Conservation (phyloP, 2,113 vertebrate genomes). For the Burhinus bistriatus region DNA sequence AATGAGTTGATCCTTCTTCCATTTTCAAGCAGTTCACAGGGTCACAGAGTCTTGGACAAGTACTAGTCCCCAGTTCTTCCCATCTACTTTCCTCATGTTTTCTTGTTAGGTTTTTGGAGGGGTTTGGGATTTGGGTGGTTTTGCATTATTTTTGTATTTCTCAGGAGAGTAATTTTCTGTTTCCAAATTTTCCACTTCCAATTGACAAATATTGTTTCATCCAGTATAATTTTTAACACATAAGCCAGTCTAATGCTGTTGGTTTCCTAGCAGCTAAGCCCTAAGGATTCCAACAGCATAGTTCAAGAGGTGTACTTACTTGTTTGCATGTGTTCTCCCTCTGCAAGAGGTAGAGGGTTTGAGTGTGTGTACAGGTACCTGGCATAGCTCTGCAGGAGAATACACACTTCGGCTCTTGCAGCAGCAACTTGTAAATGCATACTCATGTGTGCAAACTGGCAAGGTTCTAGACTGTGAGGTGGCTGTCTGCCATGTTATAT, state of each 20-base stretch:
- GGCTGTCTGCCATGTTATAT: background rate
- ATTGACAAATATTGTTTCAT: background rate
- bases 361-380: background rate
- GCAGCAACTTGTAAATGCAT: background rate
- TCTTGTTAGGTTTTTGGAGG: background rate
- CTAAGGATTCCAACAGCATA: background rate
- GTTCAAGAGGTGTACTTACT: background rate
- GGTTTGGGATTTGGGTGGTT: background rate
- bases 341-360: background rate
- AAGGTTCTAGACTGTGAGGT: background rate
- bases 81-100: background rate
- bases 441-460: background rate
- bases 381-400: background rate
- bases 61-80: background rate
- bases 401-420: background rate
- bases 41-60: background rate
- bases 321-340: background rate
- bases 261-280: background rate
- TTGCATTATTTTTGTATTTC: background rate
- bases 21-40: background rate
- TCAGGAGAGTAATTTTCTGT: background rate
- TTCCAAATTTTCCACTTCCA: conserved; percentile 27
- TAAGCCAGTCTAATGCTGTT: background rate
- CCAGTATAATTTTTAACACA: background rate
- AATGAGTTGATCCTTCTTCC: background rate